Base-by-base conservation (phyloP, 2,113 vertebrate genomes). In the Petrocephalus zakoni region DNA sequence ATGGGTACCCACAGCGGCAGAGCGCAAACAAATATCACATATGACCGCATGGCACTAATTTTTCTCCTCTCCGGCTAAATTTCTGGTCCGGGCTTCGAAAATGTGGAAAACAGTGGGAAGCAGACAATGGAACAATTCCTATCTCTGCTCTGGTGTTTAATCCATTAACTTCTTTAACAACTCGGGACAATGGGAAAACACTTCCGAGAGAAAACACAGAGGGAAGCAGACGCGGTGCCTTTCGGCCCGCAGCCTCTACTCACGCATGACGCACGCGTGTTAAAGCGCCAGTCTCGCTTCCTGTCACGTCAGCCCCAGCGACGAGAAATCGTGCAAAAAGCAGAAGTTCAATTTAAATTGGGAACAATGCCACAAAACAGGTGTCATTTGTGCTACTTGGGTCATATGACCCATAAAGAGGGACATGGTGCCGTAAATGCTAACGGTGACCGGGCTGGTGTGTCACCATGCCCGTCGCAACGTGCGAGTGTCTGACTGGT, bases 1-100 rank as follows among this genome's bases (percentile, higher is more conserved):
- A 91, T 93, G 91, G 93, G 90, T 92, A 94, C 95, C 93, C 94
- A 93, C 94, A 86, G 89, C 92, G 90, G 88, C 92, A 91, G 92
- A 93, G 94, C 90, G 92, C 91, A 94, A 93, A 93, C 93, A 95
- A 94, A 94, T 92, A 93, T 94, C 93, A 93, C 94, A 95, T 94
- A 94, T 94, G 94, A 94, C 93, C 93, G 92, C 89, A 55, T 51
- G 86, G 88, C 91, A 91, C 92, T 94, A 93, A 94, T 96, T 94
- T 92, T 93, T 93, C 90, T 90, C 89, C 87, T 92, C 92, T 91
- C 92, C 91, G 17, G 90, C 93, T 92, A 94, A 95, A 95, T 94
- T 94, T 92, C 92, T 91, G 58, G 90, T 89, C 89, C 87, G 87
- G 88, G 83, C 88, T 84, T 64, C 87, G 87, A 93, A 91, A 90